Evolutionary conservation across 2,113 vertebrate genomes (phyloP).

Genomic region (Engystomops pustulosus): DNA sequence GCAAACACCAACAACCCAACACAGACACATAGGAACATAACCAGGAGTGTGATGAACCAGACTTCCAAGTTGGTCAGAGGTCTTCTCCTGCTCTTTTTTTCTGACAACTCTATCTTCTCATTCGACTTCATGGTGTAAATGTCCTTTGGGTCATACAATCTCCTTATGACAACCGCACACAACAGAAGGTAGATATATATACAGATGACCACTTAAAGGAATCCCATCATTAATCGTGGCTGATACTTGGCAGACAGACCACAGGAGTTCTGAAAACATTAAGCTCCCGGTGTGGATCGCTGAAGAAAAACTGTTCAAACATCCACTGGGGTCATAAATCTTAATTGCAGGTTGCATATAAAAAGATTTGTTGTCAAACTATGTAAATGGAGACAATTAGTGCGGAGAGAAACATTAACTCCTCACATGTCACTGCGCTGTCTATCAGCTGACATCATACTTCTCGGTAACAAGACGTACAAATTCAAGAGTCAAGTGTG

Average conservation of each 20-base stretch:
- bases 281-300: slow-evolving; percentile 47
- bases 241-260: slow-evolving; percentile 11
- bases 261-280: slow-evolving; percentile 45
- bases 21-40: slow-evolving; percentile 61
- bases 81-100: neutral
- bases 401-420: slow-evolving; percentile 39
- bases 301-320: slow-evolving; percentile 60
- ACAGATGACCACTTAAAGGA: slow-evolving; percentile 58
- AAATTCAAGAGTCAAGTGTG: neutral
- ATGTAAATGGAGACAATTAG: slow-evolving; percentile 33
- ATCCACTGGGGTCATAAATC: slow-evolving; percentile 59
- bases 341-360: slow-evolving; percentile 49
- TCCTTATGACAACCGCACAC: slow-evolving; percentile 3
- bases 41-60: slow-evolving; percentile 64
- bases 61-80: slow-evolving; percentile 66
- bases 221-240: slow-evolving; percentile 59
- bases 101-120: slow-evolving; percentile 15
- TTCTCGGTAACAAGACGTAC: neutral
- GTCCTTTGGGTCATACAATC: slow-evolving; percentile 57
- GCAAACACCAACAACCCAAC: slow-evolving; percentile 69
- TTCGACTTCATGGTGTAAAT: slow-evolving; percentile 40
- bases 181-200: slow-evolving; percentile 23
- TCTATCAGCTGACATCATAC: slow-evolving; percentile 15
- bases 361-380: slow-evolving; percentile 42
- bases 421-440: neutral